Percentiles rank a stretch among this genome's conserved stretches.
Conservation (phyloP, 2,797 vertebrate genomes). For the Pachyuromys duprasi region DNA sequence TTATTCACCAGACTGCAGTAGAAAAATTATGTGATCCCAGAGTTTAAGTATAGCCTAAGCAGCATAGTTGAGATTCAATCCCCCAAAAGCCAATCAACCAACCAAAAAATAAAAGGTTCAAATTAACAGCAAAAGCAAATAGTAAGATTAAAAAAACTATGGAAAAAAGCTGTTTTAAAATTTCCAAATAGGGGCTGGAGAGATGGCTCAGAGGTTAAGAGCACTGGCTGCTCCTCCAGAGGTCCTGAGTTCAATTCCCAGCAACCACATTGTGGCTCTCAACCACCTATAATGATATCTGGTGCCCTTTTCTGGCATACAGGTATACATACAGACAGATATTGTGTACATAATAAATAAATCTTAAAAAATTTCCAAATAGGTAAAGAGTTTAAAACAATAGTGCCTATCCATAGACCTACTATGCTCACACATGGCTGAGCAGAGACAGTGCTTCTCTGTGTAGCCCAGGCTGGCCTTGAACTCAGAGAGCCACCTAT, state of each 20-base stretch:
- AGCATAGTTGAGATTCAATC: not conserved
- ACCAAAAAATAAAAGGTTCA: not conserved
- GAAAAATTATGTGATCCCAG: not conserved
- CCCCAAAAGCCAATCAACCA: not conserved
- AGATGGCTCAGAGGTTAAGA: no score
- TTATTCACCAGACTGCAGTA: not conserved
- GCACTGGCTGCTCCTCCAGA: no score
- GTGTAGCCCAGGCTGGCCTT: not conserved
- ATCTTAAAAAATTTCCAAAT: not conserved
- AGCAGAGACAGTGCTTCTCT: not conserved
- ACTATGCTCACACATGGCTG: not conserved
- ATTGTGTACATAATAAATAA: no score
- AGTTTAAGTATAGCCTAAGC: not conserved
- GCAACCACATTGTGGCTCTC: no score
- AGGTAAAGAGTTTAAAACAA: slow-evolving; percentile 38
- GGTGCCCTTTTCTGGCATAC: no score
- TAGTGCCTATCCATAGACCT: not conserved
- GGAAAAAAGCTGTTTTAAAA: slow-evolving; percentile 21
- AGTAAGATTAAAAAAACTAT: not conserved
- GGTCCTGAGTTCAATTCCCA: no score
- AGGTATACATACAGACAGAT: no score
- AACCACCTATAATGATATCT: no score
- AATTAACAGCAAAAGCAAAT: slow-evolving; percentile 15
- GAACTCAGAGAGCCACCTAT: not conserved
- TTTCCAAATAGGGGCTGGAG: not conserved